These are phyloP conservation scores for Lophotis ruficrista DNA, from an alignment of 2,113 vertebrate genomes.

Conservation along the genomic window DNA sequence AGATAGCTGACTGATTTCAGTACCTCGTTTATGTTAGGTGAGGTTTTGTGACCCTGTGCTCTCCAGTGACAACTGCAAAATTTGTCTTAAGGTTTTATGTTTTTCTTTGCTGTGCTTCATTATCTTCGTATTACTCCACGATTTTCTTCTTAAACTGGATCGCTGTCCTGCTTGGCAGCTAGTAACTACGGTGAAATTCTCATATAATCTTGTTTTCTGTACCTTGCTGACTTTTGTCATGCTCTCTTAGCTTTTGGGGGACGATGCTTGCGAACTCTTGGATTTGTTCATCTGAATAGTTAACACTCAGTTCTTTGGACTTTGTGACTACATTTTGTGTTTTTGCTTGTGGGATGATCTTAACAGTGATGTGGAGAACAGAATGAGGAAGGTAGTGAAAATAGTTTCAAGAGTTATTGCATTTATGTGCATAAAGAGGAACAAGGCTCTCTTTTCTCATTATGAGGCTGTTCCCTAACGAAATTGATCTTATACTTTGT, in stretches of 20 bases:
- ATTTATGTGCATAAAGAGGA: background rate
- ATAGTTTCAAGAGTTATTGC: background rate
- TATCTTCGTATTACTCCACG: background rate
- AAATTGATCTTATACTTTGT: background rate
- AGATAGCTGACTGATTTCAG: constrained; percentile 13
- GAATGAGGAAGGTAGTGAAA: background rate
- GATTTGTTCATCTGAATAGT: background rate
- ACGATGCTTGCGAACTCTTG: too few species aligned
- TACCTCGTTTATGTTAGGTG: constrained; percentile 14
- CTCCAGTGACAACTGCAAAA: background rate
- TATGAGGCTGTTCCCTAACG: background rate
- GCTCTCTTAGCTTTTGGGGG: background rate
- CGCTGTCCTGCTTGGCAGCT: background rate
- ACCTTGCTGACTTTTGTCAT: background rate
- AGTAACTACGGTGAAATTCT: background rate
- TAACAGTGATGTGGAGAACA: background rate
- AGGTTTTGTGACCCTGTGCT: constrained; percentile 32
- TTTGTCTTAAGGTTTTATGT: background rate
- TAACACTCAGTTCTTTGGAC: background rate
- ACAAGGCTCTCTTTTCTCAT: background rate
- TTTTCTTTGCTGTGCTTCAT: constrained; percentile 16
- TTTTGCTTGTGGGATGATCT: background rate
- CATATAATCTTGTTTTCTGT: background rate
- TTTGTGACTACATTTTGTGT: background rate
- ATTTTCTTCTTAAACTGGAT: background rate